Evolutionary conservation across 1,140 invertebrate species (phyloP).

Genomic region (Diabrotica undecimpunctata): DNA sequence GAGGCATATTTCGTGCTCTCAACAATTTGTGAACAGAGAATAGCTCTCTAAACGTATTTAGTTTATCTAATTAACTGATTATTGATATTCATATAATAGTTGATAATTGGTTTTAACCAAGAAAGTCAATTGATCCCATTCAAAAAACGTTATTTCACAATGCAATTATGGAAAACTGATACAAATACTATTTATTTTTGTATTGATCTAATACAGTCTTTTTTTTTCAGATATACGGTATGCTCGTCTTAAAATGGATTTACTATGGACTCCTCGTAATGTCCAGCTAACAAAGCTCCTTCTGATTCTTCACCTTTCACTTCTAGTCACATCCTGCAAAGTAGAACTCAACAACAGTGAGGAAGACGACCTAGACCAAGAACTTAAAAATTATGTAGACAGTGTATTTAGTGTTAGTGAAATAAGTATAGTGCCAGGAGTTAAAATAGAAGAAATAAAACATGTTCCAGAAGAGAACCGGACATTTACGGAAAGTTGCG

Average conservation of each 20-base stretch:
- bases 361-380: conserved; percentile 38
- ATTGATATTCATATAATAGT: too few species aligned
- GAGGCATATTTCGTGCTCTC: too few species aligned
- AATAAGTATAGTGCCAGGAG: conserved; percentile 52
- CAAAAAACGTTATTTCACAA: too few species aligned
- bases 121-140: too few species aligned
- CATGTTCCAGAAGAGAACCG: neutral
- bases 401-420: conserved; percentile 42
- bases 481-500: conserved; percentile 16
- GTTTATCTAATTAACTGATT: too few species aligned
- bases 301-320: conserved; percentile 24
- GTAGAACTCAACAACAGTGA: conserved; percentile 22
- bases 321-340: conserved; percentile 21
- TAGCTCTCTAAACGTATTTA: too few species aligned
- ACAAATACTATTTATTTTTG: too few species aligned
- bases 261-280: conserved; percentile 21
- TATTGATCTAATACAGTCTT: neutral
- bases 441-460: conserved; percentile 42
- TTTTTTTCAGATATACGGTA: conserved; percentile 33
- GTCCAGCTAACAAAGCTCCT: conserved; percentile 29
- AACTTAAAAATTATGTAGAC: conserved; percentile 47
- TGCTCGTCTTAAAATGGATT: conserved; percentile 32
- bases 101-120: too few species aligned
- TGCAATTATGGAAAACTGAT: too few species aligned
- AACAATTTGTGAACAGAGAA: too few species aligned